These are phyloP conservation scores for Drosophila suboccidentalis DNA, from an alignment of 2,888 invertebrate species.

Conservation along the genomic window DNA sequence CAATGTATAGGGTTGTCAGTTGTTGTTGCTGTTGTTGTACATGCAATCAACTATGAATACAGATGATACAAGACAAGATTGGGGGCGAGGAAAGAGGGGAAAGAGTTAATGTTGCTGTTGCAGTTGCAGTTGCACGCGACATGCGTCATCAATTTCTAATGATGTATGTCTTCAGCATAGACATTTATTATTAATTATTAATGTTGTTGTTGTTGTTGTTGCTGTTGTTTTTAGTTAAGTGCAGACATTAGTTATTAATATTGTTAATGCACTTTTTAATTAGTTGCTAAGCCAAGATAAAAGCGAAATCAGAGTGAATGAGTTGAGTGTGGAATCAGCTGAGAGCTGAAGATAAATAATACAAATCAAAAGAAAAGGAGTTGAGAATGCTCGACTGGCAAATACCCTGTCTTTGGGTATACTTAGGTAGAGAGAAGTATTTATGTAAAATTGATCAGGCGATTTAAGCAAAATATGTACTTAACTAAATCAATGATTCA, in stretches of 20 bases:
- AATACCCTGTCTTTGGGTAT: not conserved
- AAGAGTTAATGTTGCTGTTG: constrained; percentile 32
- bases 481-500: no score
- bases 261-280: constrained; percentile 51
- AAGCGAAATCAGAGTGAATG: constrained; percentile 12
- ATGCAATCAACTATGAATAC: constrained; percentile 57
- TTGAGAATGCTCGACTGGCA: not conserved
- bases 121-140: constrained; percentile 74
- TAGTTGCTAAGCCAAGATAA: constrained; percentile 26
- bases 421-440: no score
- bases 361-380: not conserved
- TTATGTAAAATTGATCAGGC: no score
- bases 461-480: no score
- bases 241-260: constrained; percentile 70
- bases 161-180: constrained; percentile 69
- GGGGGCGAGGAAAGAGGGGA: not conserved
- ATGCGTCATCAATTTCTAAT: constrained; percentile 82
- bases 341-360: not conserved
- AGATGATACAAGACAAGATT: constrained; percentile 17
- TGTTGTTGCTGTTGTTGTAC: constrained; percentile 25
- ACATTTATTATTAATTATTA: constrained; percentile 58
- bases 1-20: constrained; percentile 47
- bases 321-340: constrained; percentile 1
- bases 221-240: constrained; percentile 34
- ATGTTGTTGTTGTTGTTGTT: constrained; percentile 10